A percentile compares a stretch with the other conserved stretches of the same genome.
Conservation (phyloP, 2,888 invertebrate species). For the Ophion obscuratus region DNA sequence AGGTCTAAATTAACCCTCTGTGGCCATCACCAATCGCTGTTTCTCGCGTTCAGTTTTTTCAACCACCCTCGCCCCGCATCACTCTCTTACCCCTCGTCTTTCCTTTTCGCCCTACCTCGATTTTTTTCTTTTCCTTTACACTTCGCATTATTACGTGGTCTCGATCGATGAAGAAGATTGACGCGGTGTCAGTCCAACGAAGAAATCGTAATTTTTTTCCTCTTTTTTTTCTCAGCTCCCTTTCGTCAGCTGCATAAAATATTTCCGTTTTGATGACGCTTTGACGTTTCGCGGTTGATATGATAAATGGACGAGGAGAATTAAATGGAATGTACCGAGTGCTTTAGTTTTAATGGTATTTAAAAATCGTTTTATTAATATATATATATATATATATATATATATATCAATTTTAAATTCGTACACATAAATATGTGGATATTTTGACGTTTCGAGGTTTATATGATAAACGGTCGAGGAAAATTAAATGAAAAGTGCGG, state of each 20-base stretch:
- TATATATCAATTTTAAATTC: too few relatives aligned
- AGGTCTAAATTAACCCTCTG: slow-evolving; percentile 68
- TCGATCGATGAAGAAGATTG: slow-evolving; percentile 32
- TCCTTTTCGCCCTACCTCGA: slow-evolving; percentile 9
- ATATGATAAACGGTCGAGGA: neutral
- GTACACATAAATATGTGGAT: too few relatives aligned
- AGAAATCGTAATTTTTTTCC: neutral
- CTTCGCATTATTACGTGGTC: slow-evolving; percentile 8
- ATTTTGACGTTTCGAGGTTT: too few relatives aligned
- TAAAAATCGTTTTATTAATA: too few relatives aligned
- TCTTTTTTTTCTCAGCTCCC: neutral
- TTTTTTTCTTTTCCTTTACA: slow-evolving; percentile 42
- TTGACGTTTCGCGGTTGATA: neutral
- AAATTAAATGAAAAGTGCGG: neutral
- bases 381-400: too few relatives aligned
- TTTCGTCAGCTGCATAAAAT: neutral
- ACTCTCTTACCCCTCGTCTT: neutral
- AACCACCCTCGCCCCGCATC: neutral
- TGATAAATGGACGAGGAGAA: neutral
- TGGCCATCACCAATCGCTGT: slow-evolving; percentile 34
- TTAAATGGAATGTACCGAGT: too few relatives aligned
- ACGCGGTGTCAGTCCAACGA: neutral
- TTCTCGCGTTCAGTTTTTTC: slow-evolving; percentile 30
- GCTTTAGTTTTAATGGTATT: too few relatives aligned
- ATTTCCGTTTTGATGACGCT: neutral